Conservation (phyloP, 2,888 invertebrate genomes). For the Lypha dubia region DNA sequence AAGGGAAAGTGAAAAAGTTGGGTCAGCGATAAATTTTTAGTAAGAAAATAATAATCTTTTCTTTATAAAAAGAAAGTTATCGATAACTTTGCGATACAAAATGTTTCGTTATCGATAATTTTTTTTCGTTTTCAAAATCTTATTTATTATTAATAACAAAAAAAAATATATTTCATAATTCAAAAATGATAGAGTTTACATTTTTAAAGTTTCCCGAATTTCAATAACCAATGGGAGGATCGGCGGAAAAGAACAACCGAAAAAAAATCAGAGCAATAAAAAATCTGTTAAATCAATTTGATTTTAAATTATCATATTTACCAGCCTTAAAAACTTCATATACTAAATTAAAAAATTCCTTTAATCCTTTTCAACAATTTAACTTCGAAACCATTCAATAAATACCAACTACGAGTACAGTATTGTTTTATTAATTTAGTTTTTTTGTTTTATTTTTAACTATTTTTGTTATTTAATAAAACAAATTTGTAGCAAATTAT, state of each 20-base stretch:
- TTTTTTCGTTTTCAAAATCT: no score
- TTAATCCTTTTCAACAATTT: conserved; percentile 39
- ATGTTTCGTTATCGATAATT: not conserved
- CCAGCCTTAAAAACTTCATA: not conserved
- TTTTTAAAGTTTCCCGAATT: no score
- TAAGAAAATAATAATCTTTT: no score
- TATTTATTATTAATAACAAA: no score
- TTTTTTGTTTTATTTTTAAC: not conserved
- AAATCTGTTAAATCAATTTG: not conserved
- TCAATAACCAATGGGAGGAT: no score
- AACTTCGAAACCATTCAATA: conserved; percentile 31
- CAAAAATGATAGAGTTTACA: no score
- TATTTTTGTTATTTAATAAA: conserved; percentile 12
- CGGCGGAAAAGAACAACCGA: no score
- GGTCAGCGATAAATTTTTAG: not conserved
- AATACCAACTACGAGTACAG: conserved; percentile 27
- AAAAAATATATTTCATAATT: no score
- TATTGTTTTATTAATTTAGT: not conserved
- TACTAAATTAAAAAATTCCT: conserved; percentile 9
- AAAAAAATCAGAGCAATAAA: no score
- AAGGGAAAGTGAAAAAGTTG: no score
- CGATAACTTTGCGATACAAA: not conserved
- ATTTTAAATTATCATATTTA: not conserved
- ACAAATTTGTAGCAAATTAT: conserved; percentile 63
- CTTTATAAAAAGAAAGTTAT: no score